Percentiles rank a stretch among this genome's conserved stretches.
phyloP scores from a whole-genome alignment of 2,797 vertebrate species.

The Centroberyx gerrardi region DNA sequence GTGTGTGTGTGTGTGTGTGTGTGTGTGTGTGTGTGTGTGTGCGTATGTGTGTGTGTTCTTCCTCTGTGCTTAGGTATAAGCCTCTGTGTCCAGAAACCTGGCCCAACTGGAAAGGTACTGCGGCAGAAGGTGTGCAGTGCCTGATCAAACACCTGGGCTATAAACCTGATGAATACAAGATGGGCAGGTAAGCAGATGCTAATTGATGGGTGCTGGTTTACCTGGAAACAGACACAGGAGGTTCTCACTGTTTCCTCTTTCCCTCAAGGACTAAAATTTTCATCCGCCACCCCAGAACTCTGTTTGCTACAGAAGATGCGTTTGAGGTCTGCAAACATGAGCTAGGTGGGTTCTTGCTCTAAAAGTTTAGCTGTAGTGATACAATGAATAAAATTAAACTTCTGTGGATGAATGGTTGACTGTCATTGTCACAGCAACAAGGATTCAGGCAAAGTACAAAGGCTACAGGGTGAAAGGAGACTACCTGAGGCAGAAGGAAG shows the following conservation, averaged over 20 bases:
- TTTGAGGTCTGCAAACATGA: constrained; percentile 94
- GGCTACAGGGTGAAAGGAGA: constrained; percentile 88
- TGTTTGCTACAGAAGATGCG: constrained; percentile 97
- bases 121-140: constrained; percentile 90
- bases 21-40: background rate
- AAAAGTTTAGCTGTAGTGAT: background rate
- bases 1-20: constrained; percentile 2
- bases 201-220: background rate
- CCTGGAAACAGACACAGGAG: background rate
- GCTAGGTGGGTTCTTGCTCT: constrained; percentile 84
- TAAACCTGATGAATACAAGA: constrained; percentile 92
- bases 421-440: constrained; percentile 85
- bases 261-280: constrained; percentile 94
- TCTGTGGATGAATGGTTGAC: background rate
- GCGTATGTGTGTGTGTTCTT: constrained; percentile 6
- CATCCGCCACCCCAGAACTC: constrained; percentile 94
- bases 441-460: constrained; percentile 95
- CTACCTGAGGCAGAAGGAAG: constrained; percentile 88
- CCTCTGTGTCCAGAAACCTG: constrained; percentile 95
- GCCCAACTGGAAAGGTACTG: constrained; percentile 93
- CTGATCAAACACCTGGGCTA: constrained; percentile 94
- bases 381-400: background rate
- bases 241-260: constrained; percentile 8
- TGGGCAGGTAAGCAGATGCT: constrained; percentile 88
- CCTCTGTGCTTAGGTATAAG: constrained; percentile 89